Evolutionary conservation across 2,888 invertebrate species (phyloP).

Genomic region (Vanessa cardui): DNA sequence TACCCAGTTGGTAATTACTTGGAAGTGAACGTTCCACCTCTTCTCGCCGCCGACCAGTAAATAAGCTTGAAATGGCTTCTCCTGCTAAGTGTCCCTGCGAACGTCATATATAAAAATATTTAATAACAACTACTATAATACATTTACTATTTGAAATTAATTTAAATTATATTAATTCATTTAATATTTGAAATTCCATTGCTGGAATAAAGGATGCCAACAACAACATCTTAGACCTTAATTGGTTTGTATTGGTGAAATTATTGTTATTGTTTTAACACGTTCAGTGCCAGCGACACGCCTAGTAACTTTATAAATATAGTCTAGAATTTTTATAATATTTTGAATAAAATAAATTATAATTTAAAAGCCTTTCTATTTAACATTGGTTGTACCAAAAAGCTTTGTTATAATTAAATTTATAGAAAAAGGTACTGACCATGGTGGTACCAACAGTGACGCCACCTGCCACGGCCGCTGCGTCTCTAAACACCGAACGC

Average conservation of each 20-base stretch:
- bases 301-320: too few species aligned
- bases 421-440: conserved; percentile 71
- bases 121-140: too few species aligned
- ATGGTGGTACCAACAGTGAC: conserved; percentile 98
- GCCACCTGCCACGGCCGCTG: conserved; percentile 99
- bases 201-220: too few species aligned
- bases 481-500: conserved; percentile 95
- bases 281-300: too few species aligned
- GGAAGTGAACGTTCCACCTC: conserved; percentile 63
- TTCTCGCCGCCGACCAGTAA: conserved; percentile 58
- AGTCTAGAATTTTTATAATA: too few species aligned
- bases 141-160: too few species aligned
- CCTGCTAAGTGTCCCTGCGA: conserved; percentile 93
- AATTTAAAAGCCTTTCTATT: too few species aligned
- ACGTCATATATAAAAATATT: not conserved
- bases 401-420: not conserved
- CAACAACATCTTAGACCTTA: too few species aligned
- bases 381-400: not conserved
- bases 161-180: too few species aligned
- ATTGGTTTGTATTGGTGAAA: not conserved
- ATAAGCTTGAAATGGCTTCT: conserved; percentile 87
- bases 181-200: too few species aligned
- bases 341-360: too few species aligned
- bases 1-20: conserved; percentile 58
- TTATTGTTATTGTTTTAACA: too few species aligned